Evolutionary conservation across 2,888 invertebrate species (phyloP).

Genomic region (Hyles lineata): DNA sequence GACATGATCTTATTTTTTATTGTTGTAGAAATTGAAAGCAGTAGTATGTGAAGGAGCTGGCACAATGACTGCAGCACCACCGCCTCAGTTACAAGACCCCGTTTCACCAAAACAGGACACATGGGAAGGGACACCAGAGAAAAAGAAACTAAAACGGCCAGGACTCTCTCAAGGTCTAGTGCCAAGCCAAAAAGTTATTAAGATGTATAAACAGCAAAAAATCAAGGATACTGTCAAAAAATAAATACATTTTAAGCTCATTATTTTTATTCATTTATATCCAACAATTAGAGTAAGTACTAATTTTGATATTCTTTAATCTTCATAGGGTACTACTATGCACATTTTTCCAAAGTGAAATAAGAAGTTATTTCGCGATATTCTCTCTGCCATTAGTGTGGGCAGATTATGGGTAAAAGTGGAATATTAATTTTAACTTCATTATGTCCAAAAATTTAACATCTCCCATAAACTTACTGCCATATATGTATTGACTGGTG

Average conservation of each 20-base stretch:
- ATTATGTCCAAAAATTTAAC: too few species aligned
- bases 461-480: too few species aligned
- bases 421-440: too few species aligned
- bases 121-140: slow-evolving; percentile 81
- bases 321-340: too few species aligned
- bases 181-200: slow-evolving; percentile 94
- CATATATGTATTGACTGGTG: too few species aligned
- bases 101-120: slow-evolving; percentile 69
- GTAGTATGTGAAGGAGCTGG: slow-evolving; percentile 75
- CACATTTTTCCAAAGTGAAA: too few species aligned
- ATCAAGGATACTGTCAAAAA: slow-evolving; percentile 68
- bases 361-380: too few species aligned
- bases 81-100: slow-evolving; percentile 60
- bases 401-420: too few species aligned
- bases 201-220: slow-evolving; percentile 89
- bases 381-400: too few species aligned
- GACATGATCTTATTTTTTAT: slow-evolving; percentile 24
- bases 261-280: background rate
- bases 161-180: slow-evolving; percentile 91
- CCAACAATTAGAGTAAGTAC: background rate
- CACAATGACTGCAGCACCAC: slow-evolving; percentile 67
- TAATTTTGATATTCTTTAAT: too few species aligned
- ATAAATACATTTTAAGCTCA: slow-evolving; percentile 35
- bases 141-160: slow-evolving; percentile 89
- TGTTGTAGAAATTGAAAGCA: slow-evolving; percentile 71